Conservation (phyloP, 2,797 vertebrate genomes). For the Propithecus perrieri region DNA sequence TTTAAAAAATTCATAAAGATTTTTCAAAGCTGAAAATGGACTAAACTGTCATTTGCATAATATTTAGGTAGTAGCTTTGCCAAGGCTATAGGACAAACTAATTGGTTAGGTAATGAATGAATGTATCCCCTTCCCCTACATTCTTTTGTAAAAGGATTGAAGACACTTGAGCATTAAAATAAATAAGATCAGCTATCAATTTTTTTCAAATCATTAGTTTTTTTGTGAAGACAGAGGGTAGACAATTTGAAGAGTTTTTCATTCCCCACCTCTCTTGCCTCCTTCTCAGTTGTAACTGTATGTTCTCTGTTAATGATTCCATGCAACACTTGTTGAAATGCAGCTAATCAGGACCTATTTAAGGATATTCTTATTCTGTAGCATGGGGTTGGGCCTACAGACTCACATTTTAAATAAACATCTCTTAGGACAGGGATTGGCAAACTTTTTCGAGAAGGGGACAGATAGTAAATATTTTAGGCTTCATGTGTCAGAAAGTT, state of each 20-base stretch:
- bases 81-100: neutral
- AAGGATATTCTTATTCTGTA: neutral
- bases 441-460: neutral
- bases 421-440: neutral
- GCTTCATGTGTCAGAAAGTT: neutral
- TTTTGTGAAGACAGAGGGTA: neutral
- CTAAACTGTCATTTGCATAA: neutral
- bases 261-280: neutral
- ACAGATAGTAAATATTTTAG: neutral
- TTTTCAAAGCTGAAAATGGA: neutral
- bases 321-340: neutral
- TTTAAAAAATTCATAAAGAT: neutral
- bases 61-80: neutral
- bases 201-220: neutral
- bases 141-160: slow-evolving; percentile 4
- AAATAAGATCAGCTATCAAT: neutral
- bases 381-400: neutral
- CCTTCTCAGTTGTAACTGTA: neutral
- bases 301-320: slow-evolving; percentile 26
- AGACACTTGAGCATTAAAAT: neutral
- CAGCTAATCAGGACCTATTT: neutral
- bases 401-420: neutral
- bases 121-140: neutral
- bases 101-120: neutral
- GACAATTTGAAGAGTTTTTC: neutral